Conservation (phyloP, 1,140 invertebrate genomes). For the Stegodyphus mimosarum region DNA sequence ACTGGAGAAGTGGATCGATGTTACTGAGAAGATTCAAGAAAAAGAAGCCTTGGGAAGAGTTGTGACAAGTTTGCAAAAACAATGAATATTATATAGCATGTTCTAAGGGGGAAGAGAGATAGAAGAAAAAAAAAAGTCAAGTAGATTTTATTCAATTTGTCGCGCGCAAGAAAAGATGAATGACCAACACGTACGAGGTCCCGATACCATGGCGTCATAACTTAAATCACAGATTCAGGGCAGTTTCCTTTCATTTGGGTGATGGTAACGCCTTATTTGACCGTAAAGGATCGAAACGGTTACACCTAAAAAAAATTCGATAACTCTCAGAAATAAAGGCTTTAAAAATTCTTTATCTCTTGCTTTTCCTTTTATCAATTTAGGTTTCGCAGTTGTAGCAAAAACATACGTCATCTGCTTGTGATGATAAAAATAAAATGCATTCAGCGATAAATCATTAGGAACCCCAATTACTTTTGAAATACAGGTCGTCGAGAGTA, state of each 20-base stretch:
- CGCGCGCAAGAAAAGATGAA: constrained; percentile 16
- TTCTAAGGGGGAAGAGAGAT: too few species aligned
- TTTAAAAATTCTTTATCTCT: neutral
- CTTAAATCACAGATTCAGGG: neutral
- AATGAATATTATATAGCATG: too few species aligned
- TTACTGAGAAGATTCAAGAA: too few species aligned
- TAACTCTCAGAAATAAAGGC: neutral
- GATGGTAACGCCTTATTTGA: neutral
- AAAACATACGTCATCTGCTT: neutral
- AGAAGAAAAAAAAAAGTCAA: neutral
- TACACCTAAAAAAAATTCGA: neutral
- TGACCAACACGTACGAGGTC: constrained; percentile 11
- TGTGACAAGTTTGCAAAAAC: too few species aligned
- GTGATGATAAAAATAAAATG: too few species aligned
- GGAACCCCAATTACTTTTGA: too few species aligned
- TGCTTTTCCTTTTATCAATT: neutral
- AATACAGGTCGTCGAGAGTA: too few species aligned
- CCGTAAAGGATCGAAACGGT: neutral
- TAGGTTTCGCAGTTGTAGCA: neutral
- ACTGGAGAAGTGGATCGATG: too few species aligned
- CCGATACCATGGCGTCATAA: neutral
- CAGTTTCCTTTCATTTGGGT: neutral
- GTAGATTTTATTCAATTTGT: constrained; percentile 46
- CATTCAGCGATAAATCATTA: too few species aligned
- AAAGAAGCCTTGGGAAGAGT: too few species aligned